phyloP scores from a whole-genome alignment of 2,113 vertebrate species.

The Aepyceros melampus region DNA sequence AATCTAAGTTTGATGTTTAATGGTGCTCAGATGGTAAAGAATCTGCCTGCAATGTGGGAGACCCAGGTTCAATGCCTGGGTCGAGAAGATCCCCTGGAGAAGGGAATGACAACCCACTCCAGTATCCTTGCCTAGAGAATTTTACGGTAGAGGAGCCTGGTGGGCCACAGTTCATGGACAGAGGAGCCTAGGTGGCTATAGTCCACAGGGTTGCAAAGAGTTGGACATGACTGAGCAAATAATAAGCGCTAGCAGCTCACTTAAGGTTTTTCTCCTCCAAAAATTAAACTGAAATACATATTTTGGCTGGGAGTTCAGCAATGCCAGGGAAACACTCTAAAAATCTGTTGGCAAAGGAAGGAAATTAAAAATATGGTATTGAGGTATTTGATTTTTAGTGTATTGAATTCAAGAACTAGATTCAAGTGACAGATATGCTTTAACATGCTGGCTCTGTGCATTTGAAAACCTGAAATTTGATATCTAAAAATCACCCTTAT shows the following conservation, averaged over 20 bases:
- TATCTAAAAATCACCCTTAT: conserved; percentile 52
- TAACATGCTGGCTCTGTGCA: conserved; percentile 22
- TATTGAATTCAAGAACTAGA: conserved; percentile 14
- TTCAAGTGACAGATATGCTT: conserved; percentile 9
- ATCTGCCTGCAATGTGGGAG: neutral
- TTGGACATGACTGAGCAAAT: neutral
- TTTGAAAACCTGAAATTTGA: conserved; percentile 57
- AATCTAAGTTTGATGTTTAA: neutral
- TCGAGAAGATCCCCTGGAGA: neutral
- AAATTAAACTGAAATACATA: neutral
- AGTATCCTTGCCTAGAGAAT: neutral
- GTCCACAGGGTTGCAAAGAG: neutral
- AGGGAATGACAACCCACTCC: neutral
- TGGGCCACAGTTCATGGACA: neutral
- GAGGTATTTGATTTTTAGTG: neutral
- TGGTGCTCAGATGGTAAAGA: neutral
- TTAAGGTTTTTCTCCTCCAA: neutral
- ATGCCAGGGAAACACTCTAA: neutral
- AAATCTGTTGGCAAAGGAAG: neutral
- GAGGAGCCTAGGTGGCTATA: neutral
- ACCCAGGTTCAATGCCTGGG: neutral
- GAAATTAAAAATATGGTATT: neutral
- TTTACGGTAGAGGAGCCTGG: neutral
- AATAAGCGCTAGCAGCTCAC: neutral
- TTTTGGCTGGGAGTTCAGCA: conserved; percentile 15